Evolutionary conservation across 2,888 invertebrate species (phyloP).

Genomic region (Clanis bilineata): DNA sequence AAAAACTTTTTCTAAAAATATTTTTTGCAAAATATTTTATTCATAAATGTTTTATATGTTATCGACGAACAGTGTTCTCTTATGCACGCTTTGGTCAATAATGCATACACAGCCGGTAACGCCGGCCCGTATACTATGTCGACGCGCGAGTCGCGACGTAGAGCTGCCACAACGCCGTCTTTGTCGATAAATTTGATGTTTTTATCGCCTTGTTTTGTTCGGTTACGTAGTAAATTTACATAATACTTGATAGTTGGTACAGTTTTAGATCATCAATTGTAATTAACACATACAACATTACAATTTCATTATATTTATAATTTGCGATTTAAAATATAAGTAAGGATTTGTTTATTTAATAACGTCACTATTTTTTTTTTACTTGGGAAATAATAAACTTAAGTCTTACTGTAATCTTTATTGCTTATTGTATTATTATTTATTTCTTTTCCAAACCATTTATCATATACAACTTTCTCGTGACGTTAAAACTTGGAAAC

Average conservation of each 20-base stretch:
- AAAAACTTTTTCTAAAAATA: not conserved
- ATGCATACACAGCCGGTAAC: constrained; percentile 49
- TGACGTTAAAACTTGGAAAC: too few species aligned
- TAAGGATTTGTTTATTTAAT: too few species aligned
- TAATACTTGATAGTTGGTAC: not conserved
- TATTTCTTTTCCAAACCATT: too few species aligned
- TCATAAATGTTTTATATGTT: too few species aligned
- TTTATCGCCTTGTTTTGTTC: not conserved
- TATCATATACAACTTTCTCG: too few species aligned
- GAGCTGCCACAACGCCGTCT: constrained; percentile 36
- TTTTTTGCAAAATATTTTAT: not conserved
- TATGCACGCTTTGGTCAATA: constrained; percentile 45
- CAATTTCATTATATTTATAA: too few species aligned
- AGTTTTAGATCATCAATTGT: not conserved
- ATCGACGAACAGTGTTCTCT: constrained; percentile 30
- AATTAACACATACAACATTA: not conserved
- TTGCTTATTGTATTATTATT: too few species aligned
- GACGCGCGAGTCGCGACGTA: too few species aligned
- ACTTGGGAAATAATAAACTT: too few species aligned
- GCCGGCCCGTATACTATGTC: constrained; percentile 43
- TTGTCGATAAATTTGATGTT: constrained; percentile 18
- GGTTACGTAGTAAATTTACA: not conserved
- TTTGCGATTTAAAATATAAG: too few species aligned
- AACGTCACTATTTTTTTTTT: too few species aligned
- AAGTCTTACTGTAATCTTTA: too few species aligned